A percentile compares a stretch with the other conserved stretches of the same genome.
Conservation (phyloP, 2,797 vertebrate genomes). For the Gorsachius magnificus region DNA sequence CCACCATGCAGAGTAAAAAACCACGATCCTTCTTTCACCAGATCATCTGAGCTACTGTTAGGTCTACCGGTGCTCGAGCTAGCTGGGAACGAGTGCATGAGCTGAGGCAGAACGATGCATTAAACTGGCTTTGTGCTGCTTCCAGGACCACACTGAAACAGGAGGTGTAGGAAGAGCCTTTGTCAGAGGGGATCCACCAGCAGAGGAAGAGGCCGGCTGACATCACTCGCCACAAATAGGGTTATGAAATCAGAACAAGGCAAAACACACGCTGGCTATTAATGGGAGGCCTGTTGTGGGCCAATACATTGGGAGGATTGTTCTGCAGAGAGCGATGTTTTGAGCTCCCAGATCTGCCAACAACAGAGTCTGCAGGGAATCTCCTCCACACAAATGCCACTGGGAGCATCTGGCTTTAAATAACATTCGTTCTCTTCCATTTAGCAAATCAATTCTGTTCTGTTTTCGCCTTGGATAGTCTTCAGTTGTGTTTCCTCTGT, state of each 20-base stretch:
- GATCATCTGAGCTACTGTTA: neutral
- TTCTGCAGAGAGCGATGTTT: neutral
- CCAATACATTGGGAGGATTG: neutral
- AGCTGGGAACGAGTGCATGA: neutral
- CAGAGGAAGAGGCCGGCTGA: constrained; percentile 2
- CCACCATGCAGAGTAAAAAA: neutral
- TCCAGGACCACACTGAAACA: neutral
- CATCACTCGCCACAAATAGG: neutral
- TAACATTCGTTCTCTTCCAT: neutral
- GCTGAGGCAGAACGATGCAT: neutral
- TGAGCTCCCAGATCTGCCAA: neutral
- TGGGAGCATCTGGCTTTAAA: constrained; percentile 55
- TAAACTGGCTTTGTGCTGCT: neutral
- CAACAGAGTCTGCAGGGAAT: neutral
- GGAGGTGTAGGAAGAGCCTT: neutral
- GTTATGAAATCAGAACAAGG: neutral
- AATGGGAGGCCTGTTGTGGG: neutral
- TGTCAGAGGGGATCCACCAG: neutral
- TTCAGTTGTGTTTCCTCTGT: neutral
- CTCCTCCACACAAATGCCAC: constrained; percentile 20
- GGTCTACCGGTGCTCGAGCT: neutral
- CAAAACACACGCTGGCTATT: neutral
- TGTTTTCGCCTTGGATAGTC: neutral
- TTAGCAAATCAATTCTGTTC: neutral
- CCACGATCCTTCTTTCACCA: fast-evolving